Base-by-base conservation (phyloP, 1,140 invertebrate genomes). In the Scaptodrosophila lebanonensis region DNA sequence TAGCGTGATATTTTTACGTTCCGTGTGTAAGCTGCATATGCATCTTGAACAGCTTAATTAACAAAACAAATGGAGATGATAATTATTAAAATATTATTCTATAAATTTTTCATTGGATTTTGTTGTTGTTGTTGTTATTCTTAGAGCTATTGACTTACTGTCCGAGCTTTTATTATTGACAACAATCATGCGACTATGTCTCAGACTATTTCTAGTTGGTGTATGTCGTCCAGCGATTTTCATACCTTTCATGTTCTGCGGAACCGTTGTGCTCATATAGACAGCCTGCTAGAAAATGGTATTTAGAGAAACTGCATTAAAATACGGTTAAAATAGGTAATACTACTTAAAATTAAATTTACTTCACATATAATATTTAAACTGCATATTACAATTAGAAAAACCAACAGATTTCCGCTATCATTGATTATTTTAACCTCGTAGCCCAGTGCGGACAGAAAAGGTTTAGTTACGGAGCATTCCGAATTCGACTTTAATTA, bases 131-230 rank as follows among this genome's bases (percentile, higher is more conserved):
- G 7, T 22, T 35, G n/a, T 16, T 13, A 25, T 20, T 9, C 27
- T 36, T 22, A 30, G 18, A 47, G 13, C 9, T 15, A 1, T 9
- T n/a, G n/a, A 87, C 87, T 86, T 79, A 91, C 90, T 87, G 82
- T 89, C 88, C 48, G 89, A 88, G 44, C 84, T 87, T 50, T 89
- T 88, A 86, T 92, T 89, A 87, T 92, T 89, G 4, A 92, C 91
- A 49, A 85, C 83, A 32, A 93, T 91, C 92, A 93, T 93, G 29
- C 92, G 87, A 73, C 91, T 92, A 72, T 93, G 92, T 50, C 92
- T 87, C 44, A 93, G 86, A 65, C 91, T 92, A 77, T 91, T 92
- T 58, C 92, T 88, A n/a, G 92, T 93, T 30, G 92, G 92, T 13
- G 91, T 90, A 73, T 93, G 92, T 65, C 91, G 87, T 13, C 89